phyloP scores from a whole-genome alignment of 2,113 vertebrate species.

The Bombycilla garrulus region DNA sequence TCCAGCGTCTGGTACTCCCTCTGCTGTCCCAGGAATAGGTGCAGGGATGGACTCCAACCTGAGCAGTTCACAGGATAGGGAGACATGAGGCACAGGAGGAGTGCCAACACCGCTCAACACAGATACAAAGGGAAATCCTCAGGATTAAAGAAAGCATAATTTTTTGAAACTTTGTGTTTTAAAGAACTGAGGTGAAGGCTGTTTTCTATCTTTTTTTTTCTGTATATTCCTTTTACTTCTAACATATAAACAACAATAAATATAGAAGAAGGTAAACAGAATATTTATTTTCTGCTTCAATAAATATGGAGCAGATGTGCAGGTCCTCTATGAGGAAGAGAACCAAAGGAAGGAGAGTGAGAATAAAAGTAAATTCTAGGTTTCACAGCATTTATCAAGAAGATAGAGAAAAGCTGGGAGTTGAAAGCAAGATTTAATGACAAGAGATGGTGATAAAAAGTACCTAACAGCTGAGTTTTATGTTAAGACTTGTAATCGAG shows the following conservation, averaged over 20 bases:
- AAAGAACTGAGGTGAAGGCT: neutral
- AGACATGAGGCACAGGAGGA: neutral
- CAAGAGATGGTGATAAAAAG: slow-evolving; percentile 29
- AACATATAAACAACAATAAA: neutral
- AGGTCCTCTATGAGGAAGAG: neutral
- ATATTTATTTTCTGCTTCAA: neutral
- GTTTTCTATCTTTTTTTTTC: neutral
- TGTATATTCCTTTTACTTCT: neutral
- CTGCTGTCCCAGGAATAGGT: neutral
- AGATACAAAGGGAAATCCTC: neutral
- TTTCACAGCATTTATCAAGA: slow-evolving; percentile 28
- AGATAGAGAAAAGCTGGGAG: slow-evolving; percentile 37
- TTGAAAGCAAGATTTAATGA: slow-evolving; percentile 33
- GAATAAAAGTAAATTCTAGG: slow-evolving; percentile 26
- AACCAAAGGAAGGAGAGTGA: neutral
- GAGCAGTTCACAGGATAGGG: neutral
- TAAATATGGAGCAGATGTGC: slow-evolving; percentile 56
- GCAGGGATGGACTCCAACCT: neutral
- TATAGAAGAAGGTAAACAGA: slow-evolving; percentile 15
- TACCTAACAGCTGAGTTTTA: slow-evolving; percentile 6
- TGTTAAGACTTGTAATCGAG: neutral
- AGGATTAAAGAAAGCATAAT: neutral
- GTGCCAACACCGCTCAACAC: neutral
- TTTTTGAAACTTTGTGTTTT: neutral
- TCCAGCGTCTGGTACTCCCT: neutral